Evolutionary conservation across 2,113 vertebrate genomes (phyloP), one percentile per base, ranked within the genome.

Genomic region (Pelmatolapia mariae): DNA sequence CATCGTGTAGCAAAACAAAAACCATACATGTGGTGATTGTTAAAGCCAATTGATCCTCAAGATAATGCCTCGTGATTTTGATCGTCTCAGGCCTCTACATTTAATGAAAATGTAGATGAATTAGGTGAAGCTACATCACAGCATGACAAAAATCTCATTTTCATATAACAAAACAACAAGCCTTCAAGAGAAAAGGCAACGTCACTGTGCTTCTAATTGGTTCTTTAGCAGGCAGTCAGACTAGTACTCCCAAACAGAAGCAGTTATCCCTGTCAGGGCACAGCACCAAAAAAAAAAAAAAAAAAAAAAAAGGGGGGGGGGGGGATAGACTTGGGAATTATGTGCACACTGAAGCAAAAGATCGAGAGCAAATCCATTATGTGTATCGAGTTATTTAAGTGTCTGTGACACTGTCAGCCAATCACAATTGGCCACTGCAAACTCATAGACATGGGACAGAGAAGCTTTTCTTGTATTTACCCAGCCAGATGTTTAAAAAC

Each of bases 171-270:
- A 29, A 76, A 47, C 40, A 47, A 18, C 15, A 7, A 47, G 43
- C 43, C 24, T 29, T 19, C 16, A 18, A 76, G 16, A 47, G 43
- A 47, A 76, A 29, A 18, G 40, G 68, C 24, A 29, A 9, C 1
- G 1, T 76, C 26, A 50, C 8, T 73, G 66, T 73, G 68, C 38
- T 71, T 43, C 38, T 7, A 73, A 73, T 2, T 50, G 24, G 43
- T 50, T 76, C 71, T 76, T 71, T 76, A 50, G 71, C 43, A 76
- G 68, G 68, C 45, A 76, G 71, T 45, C 24, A 76, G 68, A 76
- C 22, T 47, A 76, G 71, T 15, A 19, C 40, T 29, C 24, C 40
- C 40, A 76, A 26, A 47, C 15, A 76, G 24, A 76, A 76, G 15
- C 43, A 43, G 19, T 24, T 76, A 76, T 26, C 24, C 40, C 22